Evolutionary conservation across 2,113 vertebrate species (phyloP).

Genomic region (Myanophis thanlyinensis): DNA sequence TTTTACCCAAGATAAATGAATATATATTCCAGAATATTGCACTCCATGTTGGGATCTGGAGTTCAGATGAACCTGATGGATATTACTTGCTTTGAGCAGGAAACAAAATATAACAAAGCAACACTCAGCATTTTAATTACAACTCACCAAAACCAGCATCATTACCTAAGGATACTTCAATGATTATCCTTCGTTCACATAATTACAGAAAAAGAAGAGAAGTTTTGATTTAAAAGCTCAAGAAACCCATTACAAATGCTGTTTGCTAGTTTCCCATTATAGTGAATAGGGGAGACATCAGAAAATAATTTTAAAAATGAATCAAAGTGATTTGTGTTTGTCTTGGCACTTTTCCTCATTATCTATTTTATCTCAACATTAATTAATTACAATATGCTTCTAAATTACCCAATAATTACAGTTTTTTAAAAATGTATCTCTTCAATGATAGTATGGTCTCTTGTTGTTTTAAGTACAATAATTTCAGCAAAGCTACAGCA

Average conservation of each 20-base stretch:
- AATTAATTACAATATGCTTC: background rate
- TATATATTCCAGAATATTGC: background rate
- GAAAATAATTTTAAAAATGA: background rate
- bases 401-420: background rate
- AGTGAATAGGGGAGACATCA: background rate
- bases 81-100: background rate
- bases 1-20: background rate
- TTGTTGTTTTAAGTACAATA: rapidly evolving
- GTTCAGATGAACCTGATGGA: background rate
- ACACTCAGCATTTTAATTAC: background rate
- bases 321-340: background rate
- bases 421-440: background rate
- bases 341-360: background rate
- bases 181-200: background rate
- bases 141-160: background rate
- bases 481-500: background rate
- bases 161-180: background rate
- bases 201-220: background rate
- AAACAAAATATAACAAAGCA: background rate
- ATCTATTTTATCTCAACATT: background rate
- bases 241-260: background rate
- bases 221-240: background rate
- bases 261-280: background rate
- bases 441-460: background rate
- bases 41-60: background rate